phyloP scores from a whole-genome alignment of 1,140 invertebrate species.

The Drosophila ficusphila region DNA sequence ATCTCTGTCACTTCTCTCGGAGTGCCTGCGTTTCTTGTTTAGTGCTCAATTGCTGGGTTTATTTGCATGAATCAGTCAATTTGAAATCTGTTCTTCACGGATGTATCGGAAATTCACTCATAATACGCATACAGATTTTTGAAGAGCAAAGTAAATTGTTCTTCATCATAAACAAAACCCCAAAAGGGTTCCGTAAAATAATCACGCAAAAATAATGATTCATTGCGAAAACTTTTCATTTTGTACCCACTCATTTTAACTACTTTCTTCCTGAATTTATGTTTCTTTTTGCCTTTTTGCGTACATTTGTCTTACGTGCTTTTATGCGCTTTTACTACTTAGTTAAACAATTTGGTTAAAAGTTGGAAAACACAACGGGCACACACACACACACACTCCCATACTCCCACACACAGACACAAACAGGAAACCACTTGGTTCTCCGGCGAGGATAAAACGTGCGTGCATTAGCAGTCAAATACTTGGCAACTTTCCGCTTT shows the following conservation, averaged over 20 bases:
- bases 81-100: background rate
- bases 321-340: slow-evolving; percentile 72
- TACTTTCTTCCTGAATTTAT: slow-evolving; percentile 17
- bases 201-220: slow-evolving; percentile 18
- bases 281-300: slow-evolving; percentile 30
- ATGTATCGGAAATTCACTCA: background rate
- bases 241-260: slow-evolving; percentile 36
- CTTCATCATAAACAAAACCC: background rate
- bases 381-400: slow-evolving; percentile 13
- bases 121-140: background rate
- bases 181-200: background rate
- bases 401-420: slow-evolving; percentile 1
- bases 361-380: slow-evolving; percentile 56
- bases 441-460: slow-evolving; percentile 39
- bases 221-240: slow-evolving; percentile 13
- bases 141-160: too few relatives aligned
- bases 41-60: slow-evolving; percentile 8
- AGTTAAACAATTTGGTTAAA: slow-evolving; percentile 80
- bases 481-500: slow-evolving; percentile 40
- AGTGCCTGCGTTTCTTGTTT: background rate
- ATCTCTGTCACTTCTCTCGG: slow-evolving; percentile 13
- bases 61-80: slow-evolving; percentile 34
- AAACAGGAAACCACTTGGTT: slow-evolving; percentile 7
- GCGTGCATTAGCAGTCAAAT: slow-evolving; percentile 69
- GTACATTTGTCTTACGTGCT: slow-evolving; percentile 56